Conservation (phyloP, 2,113 vertebrate species). For the Percina caprodes region DNA sequence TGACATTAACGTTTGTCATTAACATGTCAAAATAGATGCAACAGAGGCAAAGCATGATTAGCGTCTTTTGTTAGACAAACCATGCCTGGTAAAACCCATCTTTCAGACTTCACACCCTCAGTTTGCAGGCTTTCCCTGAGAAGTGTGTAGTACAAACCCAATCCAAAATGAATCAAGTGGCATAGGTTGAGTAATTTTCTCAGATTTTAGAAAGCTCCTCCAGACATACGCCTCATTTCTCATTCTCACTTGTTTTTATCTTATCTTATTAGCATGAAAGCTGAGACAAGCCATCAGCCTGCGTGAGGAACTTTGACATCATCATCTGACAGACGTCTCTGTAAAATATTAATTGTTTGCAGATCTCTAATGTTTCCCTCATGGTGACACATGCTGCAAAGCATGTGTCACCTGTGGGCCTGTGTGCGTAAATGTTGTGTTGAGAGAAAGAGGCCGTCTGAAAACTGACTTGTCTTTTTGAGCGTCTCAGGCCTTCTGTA, state of each 20-base stretch:
- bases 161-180: neutral
- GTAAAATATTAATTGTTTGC: constrained; percentile 52
- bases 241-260: neutral
- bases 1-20: neutral
- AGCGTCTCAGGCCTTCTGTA: constrained; percentile 69
- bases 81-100: neutral
- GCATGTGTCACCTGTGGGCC: neutral
- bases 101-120: neutral
- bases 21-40: neutral
- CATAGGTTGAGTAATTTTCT: neutral
- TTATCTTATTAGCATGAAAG: constrained; percentile 16
- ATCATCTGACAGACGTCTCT: constrained; percentile 18
- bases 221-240: neutral
- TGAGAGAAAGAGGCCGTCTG: neutral
- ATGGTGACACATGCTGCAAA: constrained; percentile 5
- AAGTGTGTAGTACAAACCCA: neutral
- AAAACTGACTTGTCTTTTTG: constrained; percentile 83
- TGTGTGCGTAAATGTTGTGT: constrained; percentile 7
- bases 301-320: constrained; percentile 14
- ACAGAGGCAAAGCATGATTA: neutral
- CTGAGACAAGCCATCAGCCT: neutral
- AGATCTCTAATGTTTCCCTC: constrained; percentile 36
- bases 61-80: neutral
- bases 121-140: neutral
- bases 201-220: neutral